Conservation (phyloP, 2,113 vertebrate species). For the Kobus ellipsiprymnus region DNA sequence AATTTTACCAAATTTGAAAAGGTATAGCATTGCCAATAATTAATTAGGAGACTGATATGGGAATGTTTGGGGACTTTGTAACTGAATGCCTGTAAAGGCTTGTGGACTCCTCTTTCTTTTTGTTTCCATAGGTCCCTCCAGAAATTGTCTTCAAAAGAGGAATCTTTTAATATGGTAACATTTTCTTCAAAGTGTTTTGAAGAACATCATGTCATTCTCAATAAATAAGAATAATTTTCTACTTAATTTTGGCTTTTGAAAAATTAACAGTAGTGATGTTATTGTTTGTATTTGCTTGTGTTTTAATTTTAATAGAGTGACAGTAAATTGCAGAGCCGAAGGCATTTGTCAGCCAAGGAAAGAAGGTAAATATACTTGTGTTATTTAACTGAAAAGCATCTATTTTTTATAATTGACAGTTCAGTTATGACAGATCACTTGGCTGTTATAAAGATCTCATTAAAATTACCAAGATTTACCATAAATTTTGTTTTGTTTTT, state of each 20-base stretch:
- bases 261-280: background rate
- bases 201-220: background rate
- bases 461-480: constrained; percentile 8
- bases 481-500: constrained; percentile 19
- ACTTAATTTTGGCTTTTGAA: constrained; percentile 25
- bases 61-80: constrained; percentile 4
- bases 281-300: constrained; percentile 35
- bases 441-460: constrained; percentile 4
- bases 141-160: constrained; percentile 77
- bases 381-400: constrained; percentile 18
- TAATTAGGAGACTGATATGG: background rate
- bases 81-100: background rate
- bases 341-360: constrained; percentile 94
- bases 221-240: background rate
- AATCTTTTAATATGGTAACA: constrained; percentile 81
- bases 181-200: background rate
- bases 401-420: background rate
- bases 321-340: constrained; percentile 81
- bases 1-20: constrained; percentile 32
- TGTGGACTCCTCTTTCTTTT: background rate
- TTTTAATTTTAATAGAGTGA: constrained; percentile 79
- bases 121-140: constrained; percentile 75
- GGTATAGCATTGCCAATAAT: background rate
- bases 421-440: background rate
- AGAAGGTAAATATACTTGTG: constrained; percentile 84